Evolutionary conservation across 2,888 invertebrate genomes (phyloP).

Genomic region (Xylophagus ater): DNA sequence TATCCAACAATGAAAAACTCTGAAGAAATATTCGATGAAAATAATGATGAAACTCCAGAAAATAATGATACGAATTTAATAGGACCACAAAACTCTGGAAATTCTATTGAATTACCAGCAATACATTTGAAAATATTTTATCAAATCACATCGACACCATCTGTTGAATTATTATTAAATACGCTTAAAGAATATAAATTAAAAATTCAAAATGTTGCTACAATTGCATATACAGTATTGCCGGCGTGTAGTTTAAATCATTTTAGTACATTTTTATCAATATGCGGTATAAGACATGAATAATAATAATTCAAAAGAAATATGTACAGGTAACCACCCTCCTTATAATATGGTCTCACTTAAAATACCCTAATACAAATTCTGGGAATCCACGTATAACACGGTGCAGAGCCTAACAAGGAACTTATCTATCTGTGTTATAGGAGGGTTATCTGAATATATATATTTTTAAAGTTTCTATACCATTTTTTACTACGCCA

Average conservation of each 20-base stretch:
- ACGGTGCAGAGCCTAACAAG: too few species aligned
- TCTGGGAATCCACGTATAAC: too few species aligned
- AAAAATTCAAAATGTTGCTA: constrained; percentile 43
- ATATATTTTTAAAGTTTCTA: too few species aligned
- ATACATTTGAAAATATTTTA: constrained; percentile 68
- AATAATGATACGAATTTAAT: constrained; percentile 39
- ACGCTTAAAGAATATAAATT: constrained; percentile 38
- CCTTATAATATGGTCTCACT: too few species aligned
- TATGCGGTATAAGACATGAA: constrained; percentile 69
- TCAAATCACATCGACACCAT: constrained; percentile 49
- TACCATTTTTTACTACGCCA: too few species aligned
- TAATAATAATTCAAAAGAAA: constrained; percentile 26
- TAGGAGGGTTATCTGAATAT: too few species aligned
- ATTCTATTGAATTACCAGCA: constrained; percentile 41
- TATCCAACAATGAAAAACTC: constrained; percentile 24
- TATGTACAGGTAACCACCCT: too few species aligned
- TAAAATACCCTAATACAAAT: too few species aligned
- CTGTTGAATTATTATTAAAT: constrained; percentile 37
- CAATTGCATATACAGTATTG: constrained; percentile 60
- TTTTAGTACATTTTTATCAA: constrained; percentile 70
- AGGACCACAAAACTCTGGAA: constrained; percentile 35
- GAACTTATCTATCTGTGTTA: too few species aligned
- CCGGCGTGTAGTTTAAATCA: constrained; percentile 72
- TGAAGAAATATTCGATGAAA: constrained; percentile 28
- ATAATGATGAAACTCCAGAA: constrained; percentile 37